Conservation (phyloP, 2,888 invertebrate genomes). For the Pristionchus entomophagus region DNA sequence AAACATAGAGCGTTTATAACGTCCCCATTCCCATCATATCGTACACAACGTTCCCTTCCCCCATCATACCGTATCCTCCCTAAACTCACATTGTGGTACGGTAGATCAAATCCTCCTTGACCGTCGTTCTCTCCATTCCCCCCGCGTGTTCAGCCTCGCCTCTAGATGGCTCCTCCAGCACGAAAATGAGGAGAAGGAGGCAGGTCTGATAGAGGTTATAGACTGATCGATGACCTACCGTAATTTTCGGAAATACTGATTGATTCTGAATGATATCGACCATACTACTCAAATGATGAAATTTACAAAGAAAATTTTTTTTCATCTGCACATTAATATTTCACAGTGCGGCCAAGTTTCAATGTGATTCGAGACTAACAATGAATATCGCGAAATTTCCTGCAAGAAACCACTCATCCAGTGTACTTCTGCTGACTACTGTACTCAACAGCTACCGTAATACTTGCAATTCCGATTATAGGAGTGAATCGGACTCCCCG, state of each 20-base stretch:
- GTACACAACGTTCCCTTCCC: background rate
- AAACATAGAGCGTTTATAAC: background rate
- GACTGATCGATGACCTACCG: background rate
- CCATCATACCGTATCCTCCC: no score
- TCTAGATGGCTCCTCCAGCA: conserved; percentile 70
- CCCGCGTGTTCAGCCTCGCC: conserved; percentile 78
- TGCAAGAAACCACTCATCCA: no score
- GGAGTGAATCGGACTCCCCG: conserved; percentile 92
- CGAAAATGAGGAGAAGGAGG: conserved; percentile 61
- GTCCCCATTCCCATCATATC: background rate
- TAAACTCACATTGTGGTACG: conserved; percentile 53
- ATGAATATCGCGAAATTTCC: no score
- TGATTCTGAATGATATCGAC: no score
- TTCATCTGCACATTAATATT: no score
- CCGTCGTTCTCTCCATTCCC: conserved; percentile 55
- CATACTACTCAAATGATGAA: no score
- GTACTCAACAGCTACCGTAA: background rate
- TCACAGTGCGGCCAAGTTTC: no score
- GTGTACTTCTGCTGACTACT: no score
- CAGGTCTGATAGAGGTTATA: conserved; percentile 53
- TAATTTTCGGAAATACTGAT: background rate
- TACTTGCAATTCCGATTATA: conserved; percentile 82
- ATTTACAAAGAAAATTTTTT: no score
- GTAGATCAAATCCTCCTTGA: conserved; percentile 60
- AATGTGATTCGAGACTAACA: no score